These are phyloP conservation scores for Campoletis sonorensis DNA, from an alignment of 1,140 invertebrate genomes.

Conservation along the genomic window DNA sequence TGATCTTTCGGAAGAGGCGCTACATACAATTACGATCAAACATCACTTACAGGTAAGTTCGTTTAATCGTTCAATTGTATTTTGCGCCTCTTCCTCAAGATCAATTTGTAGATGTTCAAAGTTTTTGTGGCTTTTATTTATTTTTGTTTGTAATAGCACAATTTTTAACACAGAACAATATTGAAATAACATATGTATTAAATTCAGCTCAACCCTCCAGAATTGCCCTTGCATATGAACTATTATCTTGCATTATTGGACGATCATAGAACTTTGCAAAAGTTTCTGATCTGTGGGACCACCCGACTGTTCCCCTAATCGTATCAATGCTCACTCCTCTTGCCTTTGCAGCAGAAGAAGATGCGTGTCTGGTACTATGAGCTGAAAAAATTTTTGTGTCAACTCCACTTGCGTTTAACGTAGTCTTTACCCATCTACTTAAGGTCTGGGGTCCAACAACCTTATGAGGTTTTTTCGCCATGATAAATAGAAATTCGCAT, in stretches of 20 bases:
- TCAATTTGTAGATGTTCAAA: background rate
- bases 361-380: background rate
- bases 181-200: too few relatives aligned
- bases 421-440: slow-evolving; percentile 6
- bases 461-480: background rate
- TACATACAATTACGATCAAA: background rate
- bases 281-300: background rate
- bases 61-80: background rate
- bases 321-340: background rate
- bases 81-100: background rate
- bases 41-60: background rate
- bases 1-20: background rate
- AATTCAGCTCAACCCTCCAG: background rate
- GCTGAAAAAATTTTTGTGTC: background rate
- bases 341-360: background rate
- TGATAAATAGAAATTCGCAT: background rate
- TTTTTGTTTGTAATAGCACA: background rate
- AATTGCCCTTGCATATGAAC: background rate
- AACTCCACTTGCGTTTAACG: background rate
- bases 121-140: background rate
- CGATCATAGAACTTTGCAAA: background rate
- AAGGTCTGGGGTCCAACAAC: background rate
- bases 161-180: too few relatives aligned
- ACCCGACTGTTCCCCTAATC: background rate
- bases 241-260: background rate